These are phyloP conservation scores for Meliscaeva auricollis DNA, from an alignment of 2,888 invertebrate species.

Conservation along the genomic window DNA sequence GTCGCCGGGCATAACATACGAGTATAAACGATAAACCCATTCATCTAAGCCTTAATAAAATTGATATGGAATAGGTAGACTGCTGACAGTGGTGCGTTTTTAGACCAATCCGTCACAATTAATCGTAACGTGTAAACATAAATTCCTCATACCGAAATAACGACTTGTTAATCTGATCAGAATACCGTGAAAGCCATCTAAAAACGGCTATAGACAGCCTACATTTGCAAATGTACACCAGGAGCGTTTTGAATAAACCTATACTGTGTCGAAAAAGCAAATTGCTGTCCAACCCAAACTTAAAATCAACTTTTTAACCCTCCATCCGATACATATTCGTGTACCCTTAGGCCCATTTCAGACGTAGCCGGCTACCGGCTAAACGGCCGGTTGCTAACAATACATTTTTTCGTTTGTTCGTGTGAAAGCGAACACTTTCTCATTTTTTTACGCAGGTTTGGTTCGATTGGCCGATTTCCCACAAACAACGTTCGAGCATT, in stretches of 20 bases:
- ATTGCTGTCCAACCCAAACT: background rate
- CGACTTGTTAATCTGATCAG: conserved; percentile 28
- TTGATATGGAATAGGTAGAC: background rate
- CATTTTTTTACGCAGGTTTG: no score
- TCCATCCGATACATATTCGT: no score
- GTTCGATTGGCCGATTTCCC: no score
- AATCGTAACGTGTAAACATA: conserved; percentile 36
- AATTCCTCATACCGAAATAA: conserved; percentile 13
- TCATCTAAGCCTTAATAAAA: background rate
- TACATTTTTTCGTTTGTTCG: no score
- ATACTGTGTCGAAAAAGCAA: no score
- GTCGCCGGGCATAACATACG: background rate
- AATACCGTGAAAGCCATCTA: conserved; percentile 20
- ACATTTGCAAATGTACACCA: background rate
- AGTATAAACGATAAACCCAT: background rate
- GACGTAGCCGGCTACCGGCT: no score
- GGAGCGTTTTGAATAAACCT: background rate
- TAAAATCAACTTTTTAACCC: no score
- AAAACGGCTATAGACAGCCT: background rate
- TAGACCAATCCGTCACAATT: conserved; percentile 40
- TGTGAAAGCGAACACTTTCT: no score
- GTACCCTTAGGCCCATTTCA: no score
- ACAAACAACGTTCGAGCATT: no score
- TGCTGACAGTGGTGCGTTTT: conserved; percentile 33
- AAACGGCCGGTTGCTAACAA: no score